These are phyloP conservation scores for Collichthys lucidus DNA, from an alignment of 2,113 vertebrate species.

Conservation along the genomic window DNA sequence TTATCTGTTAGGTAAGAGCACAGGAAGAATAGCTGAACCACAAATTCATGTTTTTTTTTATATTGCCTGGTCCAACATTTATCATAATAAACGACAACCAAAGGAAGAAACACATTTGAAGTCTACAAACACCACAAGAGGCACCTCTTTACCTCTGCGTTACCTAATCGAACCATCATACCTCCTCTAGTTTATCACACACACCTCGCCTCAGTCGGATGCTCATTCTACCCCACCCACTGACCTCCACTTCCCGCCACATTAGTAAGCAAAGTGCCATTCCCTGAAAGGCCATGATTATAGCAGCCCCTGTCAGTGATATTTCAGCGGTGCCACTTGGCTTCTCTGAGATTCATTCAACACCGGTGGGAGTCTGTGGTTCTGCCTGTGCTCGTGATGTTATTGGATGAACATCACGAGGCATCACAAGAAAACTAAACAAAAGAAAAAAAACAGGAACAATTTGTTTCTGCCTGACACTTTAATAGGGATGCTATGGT, in stretches of 20 bases:
- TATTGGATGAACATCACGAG: slow-evolving; percentile 3
- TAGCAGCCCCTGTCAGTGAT: slow-evolving; percentile 12
- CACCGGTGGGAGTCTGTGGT: slow-evolving; percentile 35
- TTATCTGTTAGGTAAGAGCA: not conserved
- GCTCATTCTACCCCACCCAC: not conserved
- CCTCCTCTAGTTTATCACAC: slow-evolving; percentile 9
- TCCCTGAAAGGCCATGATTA: slow-evolving; percentile 43
- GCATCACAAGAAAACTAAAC: slow-evolving; percentile 5
- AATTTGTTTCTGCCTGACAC: slow-evolving; percentile 14
- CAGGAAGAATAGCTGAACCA: not conserved
- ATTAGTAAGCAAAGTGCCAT: slow-evolving; percentile 53
- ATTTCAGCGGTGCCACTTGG: slow-evolving; percentile 17
- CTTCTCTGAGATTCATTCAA: slow-evolving; percentile 36
- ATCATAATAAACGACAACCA: not conserved
- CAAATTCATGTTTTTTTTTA: not conserved
- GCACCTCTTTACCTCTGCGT: not conserved
- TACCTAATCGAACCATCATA: not conserved
- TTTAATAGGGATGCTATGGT: not conserved
- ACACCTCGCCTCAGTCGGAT: slow-evolving; percentile 1
- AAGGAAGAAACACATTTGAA: not conserved
- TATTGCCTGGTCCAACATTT: not conserved
- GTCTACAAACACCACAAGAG: not conserved
- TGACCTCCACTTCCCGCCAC: slow-evolving; percentile 36
- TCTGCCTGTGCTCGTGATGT: slow-evolving; percentile 41
- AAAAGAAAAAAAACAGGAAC: not conserved